These are phyloP conservation scores for Oophaga pumilio DNA, from an alignment of 2,113 vertebrate genomes.

Conservation along the genomic window DNA sequence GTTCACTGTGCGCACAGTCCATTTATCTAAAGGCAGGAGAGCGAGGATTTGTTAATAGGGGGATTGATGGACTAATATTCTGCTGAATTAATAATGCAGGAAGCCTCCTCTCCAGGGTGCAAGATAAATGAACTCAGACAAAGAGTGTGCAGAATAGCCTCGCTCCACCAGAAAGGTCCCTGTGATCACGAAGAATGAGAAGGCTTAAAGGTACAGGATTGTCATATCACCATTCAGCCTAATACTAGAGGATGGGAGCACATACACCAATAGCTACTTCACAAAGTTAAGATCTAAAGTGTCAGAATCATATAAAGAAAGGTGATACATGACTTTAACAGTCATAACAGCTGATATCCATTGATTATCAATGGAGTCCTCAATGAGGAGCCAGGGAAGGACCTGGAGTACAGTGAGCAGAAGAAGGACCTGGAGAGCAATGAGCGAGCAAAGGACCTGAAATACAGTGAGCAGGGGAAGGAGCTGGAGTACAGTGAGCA, in stretches of 20 bases:
- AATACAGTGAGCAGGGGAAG: no score
- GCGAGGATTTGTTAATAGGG: constrained; percentile 30
- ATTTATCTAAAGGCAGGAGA: constrained; percentile 27
- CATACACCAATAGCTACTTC: no score
- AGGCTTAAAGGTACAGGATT: not conserved
- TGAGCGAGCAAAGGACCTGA: no score
- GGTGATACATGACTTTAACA: no score
- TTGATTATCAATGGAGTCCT: no score
- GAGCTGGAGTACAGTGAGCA: no score
- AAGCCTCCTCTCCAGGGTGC: constrained; percentile 6
- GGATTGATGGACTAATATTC: constrained; percentile 50
- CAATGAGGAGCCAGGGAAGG: no score
- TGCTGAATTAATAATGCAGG: constrained; percentile 47
- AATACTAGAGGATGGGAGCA: not conserved
- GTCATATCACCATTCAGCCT: not conserved
- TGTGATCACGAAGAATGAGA: not conserved
- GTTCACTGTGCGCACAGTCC: not conserved
- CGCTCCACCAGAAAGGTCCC: not conserved
- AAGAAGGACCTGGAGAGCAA: no score
- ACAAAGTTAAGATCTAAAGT: no score
- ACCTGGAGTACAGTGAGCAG: no score
- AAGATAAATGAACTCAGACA: constrained; percentile 25
- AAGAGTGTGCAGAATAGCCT: not conserved
- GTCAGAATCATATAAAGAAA: no score
- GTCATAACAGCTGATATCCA: no score